Evolutionary conservation across 2,113 vertebrate genomes (phyloP), one percentile per base, ranked within the genome.

Genomic region (Puntigrus tetrazona): DNA sequence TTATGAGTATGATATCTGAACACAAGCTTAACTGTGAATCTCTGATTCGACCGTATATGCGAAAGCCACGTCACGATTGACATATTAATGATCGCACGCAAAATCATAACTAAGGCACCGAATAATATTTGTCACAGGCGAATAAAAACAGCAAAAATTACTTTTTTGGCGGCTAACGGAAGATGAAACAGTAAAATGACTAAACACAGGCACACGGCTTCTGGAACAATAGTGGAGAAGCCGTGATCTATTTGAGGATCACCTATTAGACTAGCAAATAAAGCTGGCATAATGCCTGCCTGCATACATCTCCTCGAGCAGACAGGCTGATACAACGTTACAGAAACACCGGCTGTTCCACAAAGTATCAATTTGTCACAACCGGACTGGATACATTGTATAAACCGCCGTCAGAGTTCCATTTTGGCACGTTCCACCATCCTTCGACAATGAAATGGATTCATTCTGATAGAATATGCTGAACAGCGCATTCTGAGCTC

Each of bases 401-500:
- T 55, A 47, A 70, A 5, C 50, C 29, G 22, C 65, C n/a, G 11
- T 25, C n/a, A 38, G 78, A 81, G 41, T 27, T 45, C 36, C 45
- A 67, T 65, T 81, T 47, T 67, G 78, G 25, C 36, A 70, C 61
- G 63, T 69, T 70, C 65, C 79, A 6, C 31, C 43, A 52, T 52
- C 73, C 43, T 77, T 55, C 25, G n/a, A 85, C 84, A 85, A 74
- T 81, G 77, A 87, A 79, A 29, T 52, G 82, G 55, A 75, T 78
- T 84, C 79, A 81, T 70, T 70, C 79, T 70, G 84, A 81, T 83
- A 22, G 86, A 92, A 89, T 89, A 89, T 91, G 93, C 92, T 92
- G 92, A 93, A 93, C 82, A 89, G 89, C 90, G 91, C 92, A 91
- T 89, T 92, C 87, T 85, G 76, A 50, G 86, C 55, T 63, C 43